Base-by-base conservation (phyloP, 2,888 invertebrate genomes). In the Pachydiplax longipennis region DNA sequence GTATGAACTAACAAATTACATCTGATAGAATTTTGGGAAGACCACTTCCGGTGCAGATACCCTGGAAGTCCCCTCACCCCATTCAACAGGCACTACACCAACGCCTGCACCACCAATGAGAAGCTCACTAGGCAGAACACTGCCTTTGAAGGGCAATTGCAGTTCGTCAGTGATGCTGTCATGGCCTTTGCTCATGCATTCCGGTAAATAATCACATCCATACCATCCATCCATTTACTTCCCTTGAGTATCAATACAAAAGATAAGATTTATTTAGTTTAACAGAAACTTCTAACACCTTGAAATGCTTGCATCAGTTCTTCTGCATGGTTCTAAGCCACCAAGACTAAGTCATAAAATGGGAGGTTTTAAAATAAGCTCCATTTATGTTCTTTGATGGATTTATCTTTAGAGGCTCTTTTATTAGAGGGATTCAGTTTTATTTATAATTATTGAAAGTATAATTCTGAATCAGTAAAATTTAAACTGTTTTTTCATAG, bases 91-190 rank as follows among this genome's bases (percentile, higher is more conserved):
- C 96, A 97, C 93, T 97, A 96, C 93, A 95, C 95, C 5, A 94
- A 94, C 35, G 93, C 94, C 8, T 99, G 99, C 93, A 97, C 97
- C 0, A 98, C 97, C 0, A 94, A 95, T 48, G 98, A 98, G 93
- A 95, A 95, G 13, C 95, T 98, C 8, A 96, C 96, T 0, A 95
- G 95, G 81, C 95, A 97, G 91, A 97, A 97, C 93, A 98, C 97
- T 0, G 97, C 97, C 92, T 98, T 98, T 92, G 99, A 99, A 94
- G 96, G 97, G 92, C 99, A 99, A 94, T 95, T 99, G 92, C 99
- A 99, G 94, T 99, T 99, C 94, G 99, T 99, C 53, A 98, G 98
- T 58, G 99, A 99, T 93, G 98, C 99, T 35, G 98, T 99, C 0
- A 96, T 99, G 97, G 98, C 99, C 0, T 99, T 99, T 94, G 99